phyloP scores from a whole-genome alignment of 1,140 invertebrate species.

The Rhyacophila brunnea region DNA sequence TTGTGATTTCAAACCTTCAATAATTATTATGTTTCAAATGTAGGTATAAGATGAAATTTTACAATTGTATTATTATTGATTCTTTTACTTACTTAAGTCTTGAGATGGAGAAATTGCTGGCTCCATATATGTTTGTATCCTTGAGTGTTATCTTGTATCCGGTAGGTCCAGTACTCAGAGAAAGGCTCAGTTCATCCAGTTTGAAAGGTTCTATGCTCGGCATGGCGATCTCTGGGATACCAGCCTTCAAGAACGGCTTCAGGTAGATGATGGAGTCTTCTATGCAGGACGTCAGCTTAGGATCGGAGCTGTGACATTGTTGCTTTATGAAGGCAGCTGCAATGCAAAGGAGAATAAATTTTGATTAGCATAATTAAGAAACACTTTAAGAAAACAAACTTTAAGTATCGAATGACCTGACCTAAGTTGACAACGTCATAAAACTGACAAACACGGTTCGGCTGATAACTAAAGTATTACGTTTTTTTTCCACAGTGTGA shows the following conservation, averaged over 20 bases:
- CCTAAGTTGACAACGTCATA: too few relatives aligned
- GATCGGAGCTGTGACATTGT: conserved; percentile 65
- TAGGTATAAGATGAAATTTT: too few relatives aligned
- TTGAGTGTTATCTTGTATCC: conserved; percentile 68
- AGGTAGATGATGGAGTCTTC: conserved; percentile 63
- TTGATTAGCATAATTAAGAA: too few relatives aligned
- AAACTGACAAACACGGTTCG: too few relatives aligned
- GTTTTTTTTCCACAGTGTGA: too few relatives aligned
- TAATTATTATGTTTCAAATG: too few relatives aligned
- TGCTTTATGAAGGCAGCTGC: conserved; percentile 66
- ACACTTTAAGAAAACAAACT: too few relatives aligned
- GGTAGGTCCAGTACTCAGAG: conserved; percentile 66
- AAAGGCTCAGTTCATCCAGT: conserved; percentile 67
- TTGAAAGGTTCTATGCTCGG: conserved; percentile 70
- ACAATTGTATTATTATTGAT: too few relatives aligned
- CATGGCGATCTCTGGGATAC: conserved; percentile 69
- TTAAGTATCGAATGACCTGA: too few relatives aligned
- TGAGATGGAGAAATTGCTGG: conserved; percentile 66
- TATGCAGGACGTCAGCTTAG: conserved; percentile 62
- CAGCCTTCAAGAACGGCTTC: conserved; percentile 62
- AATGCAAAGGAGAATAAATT: too few relatives aligned
- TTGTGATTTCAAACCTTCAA: too few relatives aligned
- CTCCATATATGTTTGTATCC: conserved; percentile 67
- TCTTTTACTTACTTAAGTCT: conserved; percentile 61
- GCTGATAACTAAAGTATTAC: too few relatives aligned